Base-by-base conservation (phyloP, 1,140 invertebrate species). In the Drosophila yakuba region DNA sequence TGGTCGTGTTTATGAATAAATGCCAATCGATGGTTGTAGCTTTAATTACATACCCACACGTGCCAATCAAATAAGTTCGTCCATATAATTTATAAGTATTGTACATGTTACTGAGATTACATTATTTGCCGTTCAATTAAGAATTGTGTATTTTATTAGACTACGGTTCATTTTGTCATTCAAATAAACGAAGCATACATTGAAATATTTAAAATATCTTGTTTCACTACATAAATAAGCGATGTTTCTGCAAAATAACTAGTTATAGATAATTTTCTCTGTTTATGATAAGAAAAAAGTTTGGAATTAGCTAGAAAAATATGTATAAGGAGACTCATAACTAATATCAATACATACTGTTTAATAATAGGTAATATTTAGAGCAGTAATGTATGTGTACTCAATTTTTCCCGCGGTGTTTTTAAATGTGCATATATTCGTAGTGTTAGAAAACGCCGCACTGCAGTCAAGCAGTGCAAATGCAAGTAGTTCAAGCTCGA, bases 1-100 rank as follows among this genome's bases (percentile, higher is more conserved):
- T 15, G 17, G 8, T 61, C 20, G 39, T 14, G 47, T 79, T 78
- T 60, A 47, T 48, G 38, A 45, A 28, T 63, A 44, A 48, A 67
- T 51, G 44, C 52, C 58, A 56, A 54, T 67, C 62, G 17, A 71
- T 88, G 75, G 74, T 79, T 83, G 79, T 83, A 83, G 67, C 48
- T 67, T 64, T 59, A 55, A 75, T 55, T 44, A 51, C 74, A 59
- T 48, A 69, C 55, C 50, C 62, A 58, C 74, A 89, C 80, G 84
- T 88, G n/a, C n/a, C n/a, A 88, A 88, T 88, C 75, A 72, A 72
- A 63, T 76, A 68, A 79, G 82, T 76, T 86, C 79, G 83, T 86
- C 83, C 82, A 85, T 45, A 3, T 72, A 58, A 12, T 5, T 43
- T 8, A n/a, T 78, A 82, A 66, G 73, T 52, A 67, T 23, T 44